These are phyloP conservation scores for Valencia hispanica DNA, from an alignment of 2,797 vertebrate genomes.

Conservation along the genomic window DNA sequence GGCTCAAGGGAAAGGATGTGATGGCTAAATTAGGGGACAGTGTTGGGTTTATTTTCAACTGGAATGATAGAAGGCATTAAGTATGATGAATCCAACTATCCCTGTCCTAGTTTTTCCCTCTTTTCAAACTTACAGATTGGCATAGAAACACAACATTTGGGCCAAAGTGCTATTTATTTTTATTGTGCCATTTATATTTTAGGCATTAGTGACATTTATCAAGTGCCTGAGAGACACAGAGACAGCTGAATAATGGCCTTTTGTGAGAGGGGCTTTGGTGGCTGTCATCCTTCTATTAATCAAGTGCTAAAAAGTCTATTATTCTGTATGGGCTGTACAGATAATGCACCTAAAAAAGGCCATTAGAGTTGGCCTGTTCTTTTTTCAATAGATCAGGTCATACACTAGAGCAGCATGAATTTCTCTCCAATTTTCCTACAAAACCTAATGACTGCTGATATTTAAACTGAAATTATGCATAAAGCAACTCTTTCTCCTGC, in stretches of 20 bases:
- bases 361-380: constrained; percentile 51
- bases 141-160: constrained; percentile 19
- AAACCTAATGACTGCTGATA: constrained; percentile 15
- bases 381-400: constrained; percentile 48
- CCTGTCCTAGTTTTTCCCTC: constrained; percentile 62
- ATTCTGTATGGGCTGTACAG: constrained; percentile 46
- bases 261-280: constrained; percentile 43
- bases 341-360: constrained; percentile 36
- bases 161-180: constrained; percentile 65
- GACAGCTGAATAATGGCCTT: constrained; percentile 52
- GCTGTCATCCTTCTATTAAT: constrained; percentile 58
- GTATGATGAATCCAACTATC: constrained; percentile 65
- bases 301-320: constrained; percentile 62
- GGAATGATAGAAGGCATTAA: constrained; percentile 70
- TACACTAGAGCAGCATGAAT: constrained; percentile 12
- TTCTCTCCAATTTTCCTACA: constrained; percentile 18
- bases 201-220: constrained; percentile 45
- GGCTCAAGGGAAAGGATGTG: constrained; percentile 63
- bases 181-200: constrained; percentile 57
- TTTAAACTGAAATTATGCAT: constrained; percentile 2
- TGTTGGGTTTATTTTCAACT: constrained; percentile 56
- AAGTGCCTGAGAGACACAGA: constrained; percentile 27
- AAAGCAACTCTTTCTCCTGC: background rate
- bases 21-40: constrained; percentile 67
- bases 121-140: constrained; percentile 52